Percentiles rank a stretch among this genome's conserved stretches.
phyloP scores from a whole-genome alignment of 2,888 invertebrate species.

The Xestobium rufovillosum region DNA sequence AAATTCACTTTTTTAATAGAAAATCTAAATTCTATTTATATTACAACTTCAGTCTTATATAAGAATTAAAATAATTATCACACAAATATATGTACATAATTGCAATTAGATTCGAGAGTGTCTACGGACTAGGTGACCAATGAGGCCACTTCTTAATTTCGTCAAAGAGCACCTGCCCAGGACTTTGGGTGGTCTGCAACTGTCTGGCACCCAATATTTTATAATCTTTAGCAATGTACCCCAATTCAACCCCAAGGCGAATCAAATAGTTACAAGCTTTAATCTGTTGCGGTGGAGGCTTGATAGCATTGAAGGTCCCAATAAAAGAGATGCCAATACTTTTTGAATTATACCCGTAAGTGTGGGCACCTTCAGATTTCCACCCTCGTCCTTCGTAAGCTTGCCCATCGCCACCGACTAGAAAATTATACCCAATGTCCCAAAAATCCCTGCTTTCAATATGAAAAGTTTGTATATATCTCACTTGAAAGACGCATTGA shows the following conservation, averaged over 20 bases:
- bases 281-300: slow-evolving; percentile 50
- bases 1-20: no score
- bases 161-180: slow-evolving; percentile 57
- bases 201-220: slow-evolving; percentile 63
- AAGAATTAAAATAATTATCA: no score
- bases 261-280: slow-evolving; percentile 56
- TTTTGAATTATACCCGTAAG: slow-evolving; percentile 55
- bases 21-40: no score
- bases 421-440: slow-evolving; percentile 71
- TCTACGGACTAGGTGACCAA: no score
- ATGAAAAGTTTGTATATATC: slow-evolving; percentile 60
- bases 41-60: no score
- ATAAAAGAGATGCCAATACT: slow-evolving; percentile 68
- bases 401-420: slow-evolving; percentile 71
- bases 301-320: slow-evolving; percentile 56
- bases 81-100: no score
- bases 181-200: slow-evolving; percentile 58
- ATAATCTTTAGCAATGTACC: slow-evolving; percentile 57
- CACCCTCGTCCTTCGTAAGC: slow-evolving; percentile 70
- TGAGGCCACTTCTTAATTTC: slow-evolving; percentile 64
- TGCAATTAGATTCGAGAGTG: no score
- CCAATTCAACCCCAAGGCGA: slow-evolving; percentile 51
- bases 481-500: slow-evolving; percentile 52
- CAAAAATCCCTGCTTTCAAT: slow-evolving; percentile 56
- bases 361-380: slow-evolving; percentile 64